Evolutionary conservation across 2,888 invertebrate species (phyloP).

Genomic region (Blera fallax): DNA sequence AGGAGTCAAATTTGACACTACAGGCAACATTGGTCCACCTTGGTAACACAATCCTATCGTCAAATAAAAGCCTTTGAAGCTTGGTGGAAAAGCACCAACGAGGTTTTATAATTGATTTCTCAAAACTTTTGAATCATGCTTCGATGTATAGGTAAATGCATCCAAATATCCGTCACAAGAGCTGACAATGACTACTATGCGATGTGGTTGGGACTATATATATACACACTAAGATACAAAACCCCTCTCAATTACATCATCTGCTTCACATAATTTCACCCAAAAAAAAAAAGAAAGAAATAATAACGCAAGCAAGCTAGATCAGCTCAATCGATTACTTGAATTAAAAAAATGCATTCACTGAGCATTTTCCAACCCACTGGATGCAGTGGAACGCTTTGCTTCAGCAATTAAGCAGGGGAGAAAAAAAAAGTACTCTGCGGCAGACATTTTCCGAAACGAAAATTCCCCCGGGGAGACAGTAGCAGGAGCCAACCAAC

Average conservation of each 20-base stretch:
- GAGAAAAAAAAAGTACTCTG: conserved; percentile 34
- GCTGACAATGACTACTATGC: too few relatives aligned
- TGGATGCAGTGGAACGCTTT: conserved; percentile 18
- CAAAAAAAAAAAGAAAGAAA: background rate
- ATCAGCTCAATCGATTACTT: conserved; percentile 33
- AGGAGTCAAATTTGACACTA: too few relatives aligned
- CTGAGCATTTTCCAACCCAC: conserved; percentile 37
- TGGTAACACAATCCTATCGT: too few relatives aligned
- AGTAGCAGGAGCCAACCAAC: conserved; percentile 20
- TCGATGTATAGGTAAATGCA: too few relatives aligned
- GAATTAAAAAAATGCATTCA: background rate
- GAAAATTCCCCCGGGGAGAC: conserved; percentile 45
- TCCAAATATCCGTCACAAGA: too few relatives aligned
- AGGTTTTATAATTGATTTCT: too few relatives aligned
- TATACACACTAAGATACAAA: too few relatives aligned
- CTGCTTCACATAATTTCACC: background rate
- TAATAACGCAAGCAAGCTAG: conserved; percentile 13
- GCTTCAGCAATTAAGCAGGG: conserved; percentile 51
- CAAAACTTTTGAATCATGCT: too few relatives aligned
- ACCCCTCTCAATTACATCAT: background rate
- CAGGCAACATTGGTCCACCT: too few relatives aligned
- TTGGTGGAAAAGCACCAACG: too few relatives aligned
- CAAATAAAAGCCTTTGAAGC: too few relatives aligned
- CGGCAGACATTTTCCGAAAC: conserved; percentile 60
- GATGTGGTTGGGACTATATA: too few relatives aligned